Base-by-base conservation (phyloP, 2,888 invertebrate genomes). In the Autographa gamma region DNA sequence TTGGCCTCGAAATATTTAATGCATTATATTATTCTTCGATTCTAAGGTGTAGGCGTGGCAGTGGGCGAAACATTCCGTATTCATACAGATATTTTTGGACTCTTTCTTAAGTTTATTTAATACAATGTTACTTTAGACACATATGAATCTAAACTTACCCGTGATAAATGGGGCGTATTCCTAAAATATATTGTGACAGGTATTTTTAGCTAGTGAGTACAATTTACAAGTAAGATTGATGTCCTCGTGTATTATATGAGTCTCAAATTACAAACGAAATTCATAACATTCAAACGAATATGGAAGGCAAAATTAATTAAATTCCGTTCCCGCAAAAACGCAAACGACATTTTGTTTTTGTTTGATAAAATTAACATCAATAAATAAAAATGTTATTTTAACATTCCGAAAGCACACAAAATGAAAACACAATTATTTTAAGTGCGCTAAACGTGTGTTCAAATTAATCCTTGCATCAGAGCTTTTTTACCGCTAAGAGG, bases 401-500 rank as follows among this genome's bases (percentile, higher is more conserved):
- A 58, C 58, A 68, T 48, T 60, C 43, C 6, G 31, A 60, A 64
- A n/a, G 54, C 41, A 5, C 18, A 19, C 54, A 0, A 63, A 69
- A 71, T 38, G 41, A 71, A 67, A 63, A 9, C 13, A 7, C 16
- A 34, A 52, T 38, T 6, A 58, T 63, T 76, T 72, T 18, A 65
- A 60, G 32, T 11, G 11, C 32, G 32, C 63, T 43, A 67, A 79
- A 81, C 48, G 48, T 14, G n/a, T 69, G 54, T 16, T 63, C 43
- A 16, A 62, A 63, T 71, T 58, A 56, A 73, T 60, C 48, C 70
- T 78, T 74, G 67, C 81, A 76, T 83, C 71, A 71, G 69, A 64
- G n/a, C 34, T 11, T 68, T 66, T 82, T 73, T 71, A 85, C 71
- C 71, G 66, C 65, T 64, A 76, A 69, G 69, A 56, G 32, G 52